Conservation (phyloP, 2,797 vertebrate genomes). For the Eospalax fontanierii region DNA sequence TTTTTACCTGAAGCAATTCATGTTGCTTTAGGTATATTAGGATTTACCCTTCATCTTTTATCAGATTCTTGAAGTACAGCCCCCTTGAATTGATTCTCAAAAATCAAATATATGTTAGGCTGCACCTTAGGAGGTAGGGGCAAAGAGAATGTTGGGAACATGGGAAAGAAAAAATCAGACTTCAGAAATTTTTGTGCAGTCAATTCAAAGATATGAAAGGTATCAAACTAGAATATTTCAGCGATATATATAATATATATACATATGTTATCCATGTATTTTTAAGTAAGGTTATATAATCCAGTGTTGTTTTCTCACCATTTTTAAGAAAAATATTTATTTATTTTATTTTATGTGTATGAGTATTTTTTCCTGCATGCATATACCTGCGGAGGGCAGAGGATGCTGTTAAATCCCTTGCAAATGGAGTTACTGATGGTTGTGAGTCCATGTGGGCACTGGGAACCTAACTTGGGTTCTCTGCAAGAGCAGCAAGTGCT, state of each 20-base stretch:
- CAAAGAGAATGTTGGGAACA: neutral
- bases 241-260: neutral
- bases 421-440: too few relatives aligned
- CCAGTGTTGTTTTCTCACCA: neutral
- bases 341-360: too few relatives aligned
- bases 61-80: neutral
- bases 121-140: neutral
- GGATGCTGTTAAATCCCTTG: too few relatives aligned
- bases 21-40: neutral
- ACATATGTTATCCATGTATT: too few relatives aligned
- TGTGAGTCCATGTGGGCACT: too few relatives aligned
- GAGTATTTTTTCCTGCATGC: too few relatives aligned
- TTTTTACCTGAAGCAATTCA: neutral
- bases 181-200: neutral
- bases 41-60: slow-evolving; percentile 2
- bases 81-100: neutral
- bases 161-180: neutral
- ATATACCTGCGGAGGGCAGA: too few relatives aligned
- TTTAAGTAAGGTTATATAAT: neutral
- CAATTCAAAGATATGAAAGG: neutral
- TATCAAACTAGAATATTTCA: neutral
- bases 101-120: neutral
- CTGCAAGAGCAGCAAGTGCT: too few relatives aligned
- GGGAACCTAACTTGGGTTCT: too few relatives aligned
- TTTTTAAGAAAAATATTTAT: neutral